phyloP scores from a whole-genome alignment of 2,797 vertebrate genomes.

The Rhinoraja longicauda region DNA sequence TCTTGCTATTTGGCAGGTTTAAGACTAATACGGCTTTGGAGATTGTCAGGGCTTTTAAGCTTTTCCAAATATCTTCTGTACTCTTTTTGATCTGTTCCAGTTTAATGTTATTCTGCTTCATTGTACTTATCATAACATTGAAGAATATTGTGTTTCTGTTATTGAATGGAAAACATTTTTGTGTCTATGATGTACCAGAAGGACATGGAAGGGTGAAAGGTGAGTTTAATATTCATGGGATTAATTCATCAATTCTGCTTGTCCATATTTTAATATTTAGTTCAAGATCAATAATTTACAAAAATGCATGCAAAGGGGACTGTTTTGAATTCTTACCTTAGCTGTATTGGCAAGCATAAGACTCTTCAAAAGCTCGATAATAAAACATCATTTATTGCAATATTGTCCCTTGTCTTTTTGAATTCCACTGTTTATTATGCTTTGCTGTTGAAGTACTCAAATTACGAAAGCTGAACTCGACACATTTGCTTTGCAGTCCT shows the following conservation, averaged over 20 bases:
- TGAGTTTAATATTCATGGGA: conserved; percentile 37
- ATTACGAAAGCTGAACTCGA: not conserved
- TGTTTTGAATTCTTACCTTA: not conserved
- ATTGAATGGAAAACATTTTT: conserved; percentile 21
- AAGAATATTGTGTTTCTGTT: not conserved
- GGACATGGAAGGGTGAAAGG: conserved; percentile 23
- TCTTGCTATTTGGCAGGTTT: not conserved
- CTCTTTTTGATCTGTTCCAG: not conserved
- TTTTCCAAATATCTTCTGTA: not conserved
- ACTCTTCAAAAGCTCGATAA: not conserved
- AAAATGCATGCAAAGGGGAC: conserved; percentile 15
- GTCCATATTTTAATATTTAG: conserved; percentile 34
- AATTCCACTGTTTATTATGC: not conserved
- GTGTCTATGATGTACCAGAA: conserved; percentile 18
- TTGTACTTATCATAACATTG: conserved; percentile 13
- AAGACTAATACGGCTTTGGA: not conserved
- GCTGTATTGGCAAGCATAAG: not conserved
- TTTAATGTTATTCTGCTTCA: conserved; percentile 14
- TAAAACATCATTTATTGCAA: not conserved
- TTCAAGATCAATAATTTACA: conserved; percentile 36
- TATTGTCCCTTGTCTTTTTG: not conserved
- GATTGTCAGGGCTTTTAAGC: not conserved
- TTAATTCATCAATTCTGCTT: conserved; percentile 26
- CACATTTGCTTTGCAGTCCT: not conserved
- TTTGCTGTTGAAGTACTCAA: not conserved